Percentiles rank a stretch among this genome's conserved stretches.
Conservation (phyloP, 2,888 invertebrate genomes). For the Athripsodes cinereus region DNA sequence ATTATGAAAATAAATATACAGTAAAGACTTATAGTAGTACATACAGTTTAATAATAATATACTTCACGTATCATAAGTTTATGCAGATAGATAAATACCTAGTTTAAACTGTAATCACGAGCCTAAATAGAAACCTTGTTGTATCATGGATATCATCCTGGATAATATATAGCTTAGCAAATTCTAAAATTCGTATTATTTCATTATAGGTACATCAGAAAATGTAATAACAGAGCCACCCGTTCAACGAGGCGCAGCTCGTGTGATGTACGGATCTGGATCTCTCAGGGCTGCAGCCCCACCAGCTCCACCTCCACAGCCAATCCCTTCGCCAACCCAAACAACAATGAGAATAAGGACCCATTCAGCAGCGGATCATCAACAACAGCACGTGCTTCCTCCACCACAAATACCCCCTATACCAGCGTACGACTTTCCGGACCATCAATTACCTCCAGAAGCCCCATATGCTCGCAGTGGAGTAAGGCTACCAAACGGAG, state of each 20-base stretch:
- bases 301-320: conserved; percentile 35
- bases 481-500: conserved; percentile 16
- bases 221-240: conserved; percentile 37
- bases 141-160: too few relatives aligned
- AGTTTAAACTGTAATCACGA: too few relatives aligned
- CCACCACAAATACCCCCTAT: conserved; percentile 29
- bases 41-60: too few relatives aligned
- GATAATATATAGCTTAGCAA: background rate
- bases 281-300: conserved; percentile 43
- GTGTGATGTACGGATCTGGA: conserved; percentile 53
- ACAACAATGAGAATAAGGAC: conserved; percentile 8
- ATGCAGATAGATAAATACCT: too few relatives aligned
- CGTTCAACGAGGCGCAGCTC: conserved; percentile 49
- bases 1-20: too few relatives aligned
- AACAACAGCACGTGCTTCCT: conserved; percentile 20
- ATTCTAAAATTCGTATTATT: background rate
- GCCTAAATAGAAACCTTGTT: too few relatives aligned
- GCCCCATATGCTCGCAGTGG: conserved; percentile 20
- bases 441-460: conserved; percentile 19
- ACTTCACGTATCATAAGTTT: too few relatives aligned
- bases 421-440: conserved; percentile 29
- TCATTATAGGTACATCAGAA: background rate
- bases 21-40: too few relatives aligned
- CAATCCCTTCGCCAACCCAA: conserved; percentile 17
- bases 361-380: conserved; percentile 17